These are phyloP conservation scores for Neosalanx taihuensis DNA, from an alignment of 2,797 vertebrate species.

Conservation along the genomic window DNA sequence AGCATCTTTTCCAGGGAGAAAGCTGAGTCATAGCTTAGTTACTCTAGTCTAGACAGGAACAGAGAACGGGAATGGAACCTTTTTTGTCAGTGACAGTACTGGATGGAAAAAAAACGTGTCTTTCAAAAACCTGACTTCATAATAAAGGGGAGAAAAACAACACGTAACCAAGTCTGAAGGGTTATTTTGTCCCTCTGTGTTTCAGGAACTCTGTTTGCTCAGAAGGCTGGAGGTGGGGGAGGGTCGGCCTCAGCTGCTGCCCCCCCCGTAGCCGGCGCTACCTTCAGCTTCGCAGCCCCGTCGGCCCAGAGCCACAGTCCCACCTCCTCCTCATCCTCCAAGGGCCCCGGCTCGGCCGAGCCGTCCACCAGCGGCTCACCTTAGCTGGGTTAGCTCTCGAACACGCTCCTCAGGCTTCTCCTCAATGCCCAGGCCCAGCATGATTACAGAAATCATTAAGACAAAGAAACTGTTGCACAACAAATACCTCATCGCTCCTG, in stretches of 20 bases:
- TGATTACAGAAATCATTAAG: constrained; percentile 61
- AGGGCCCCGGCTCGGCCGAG: constrained; percentile 86
- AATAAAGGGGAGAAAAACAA: background rate
- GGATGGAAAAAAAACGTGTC: background rate
- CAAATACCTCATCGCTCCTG: constrained; percentile 76
- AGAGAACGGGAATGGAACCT: background rate
- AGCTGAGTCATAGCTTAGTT: too few relatives aligned
- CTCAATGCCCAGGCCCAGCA: constrained; percentile 51
- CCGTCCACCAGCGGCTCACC: constrained; percentile 88
- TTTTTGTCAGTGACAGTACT: background rate
- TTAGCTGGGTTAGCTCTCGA: constrained; percentile 59
- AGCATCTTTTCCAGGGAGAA: too few relatives aligned
- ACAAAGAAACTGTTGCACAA: constrained; percentile 75
- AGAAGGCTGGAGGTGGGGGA: constrained; percentile 80
- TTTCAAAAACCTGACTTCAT: background rate
- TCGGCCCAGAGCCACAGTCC: constrained; percentile 82
- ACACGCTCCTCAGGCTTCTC: constrained; percentile 42
- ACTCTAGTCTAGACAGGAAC: background rate
- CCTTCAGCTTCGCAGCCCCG: constrained; percentile 70
- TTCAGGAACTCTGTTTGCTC: constrained; percentile 91
- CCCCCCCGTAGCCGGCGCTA: constrained; percentile 75
- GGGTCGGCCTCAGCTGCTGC: constrained; percentile 61
- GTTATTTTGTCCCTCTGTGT: constrained; percentile 4
- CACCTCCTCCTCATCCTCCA: constrained; percentile 78
- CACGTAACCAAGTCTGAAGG: background rate